Percentiles rank a stretch among this genome's conserved stretches.
phyloP scores from a whole-genome alignment of 37 sponge, comb jelly and placozoan species.

The Diacarnus erythraeanus region DNA sequence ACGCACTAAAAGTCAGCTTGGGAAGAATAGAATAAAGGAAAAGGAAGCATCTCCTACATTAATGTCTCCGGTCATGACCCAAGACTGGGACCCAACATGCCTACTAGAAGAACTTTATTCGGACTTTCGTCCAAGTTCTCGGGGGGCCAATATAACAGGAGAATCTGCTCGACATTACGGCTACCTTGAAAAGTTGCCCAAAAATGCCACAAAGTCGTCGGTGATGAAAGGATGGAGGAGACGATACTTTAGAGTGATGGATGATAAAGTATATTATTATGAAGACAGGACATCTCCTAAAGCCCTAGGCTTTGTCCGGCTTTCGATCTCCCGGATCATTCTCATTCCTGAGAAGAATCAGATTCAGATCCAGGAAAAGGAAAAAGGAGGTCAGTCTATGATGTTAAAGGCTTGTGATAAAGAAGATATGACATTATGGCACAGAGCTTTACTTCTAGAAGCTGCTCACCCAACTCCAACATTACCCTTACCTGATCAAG shows the following conservation, averaged over 20 bases:
- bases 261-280: constrained; percentile 74
- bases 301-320: constrained; percentile 40
- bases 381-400: constrained; percentile 34
- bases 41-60: neutral
- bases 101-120: constrained; percentile 75
- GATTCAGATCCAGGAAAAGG: constrained; percentile 23
- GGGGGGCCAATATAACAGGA: neutral
- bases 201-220: constrained; percentile 50
- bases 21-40: neutral
- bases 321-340: constrained; percentile 31
- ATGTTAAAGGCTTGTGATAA: constrained; percentile 40
- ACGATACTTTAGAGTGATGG: constrained; percentile 66
- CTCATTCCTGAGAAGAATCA: constrained; percentile 32
- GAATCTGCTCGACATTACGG: constrained; percentile 58
- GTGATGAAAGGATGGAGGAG: constrained; percentile 76
- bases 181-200: constrained; percentile 78
- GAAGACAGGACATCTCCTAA: constrained; percentile 41
- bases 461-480: constrained; percentile 61
- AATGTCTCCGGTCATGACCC: neutral
- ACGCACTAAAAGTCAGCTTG: neutral
- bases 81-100: constrained; percentile 80
- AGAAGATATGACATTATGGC: constrained; percentile 40
- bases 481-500: neutral
- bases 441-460: constrained; percentile 59
- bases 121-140: constrained; percentile 33